These are phyloP conservation scores for Macrosiphum euphorbiae DNA, from an alignment of 2,888 invertebrate genomes.

Conservation along the genomic window DNA sequence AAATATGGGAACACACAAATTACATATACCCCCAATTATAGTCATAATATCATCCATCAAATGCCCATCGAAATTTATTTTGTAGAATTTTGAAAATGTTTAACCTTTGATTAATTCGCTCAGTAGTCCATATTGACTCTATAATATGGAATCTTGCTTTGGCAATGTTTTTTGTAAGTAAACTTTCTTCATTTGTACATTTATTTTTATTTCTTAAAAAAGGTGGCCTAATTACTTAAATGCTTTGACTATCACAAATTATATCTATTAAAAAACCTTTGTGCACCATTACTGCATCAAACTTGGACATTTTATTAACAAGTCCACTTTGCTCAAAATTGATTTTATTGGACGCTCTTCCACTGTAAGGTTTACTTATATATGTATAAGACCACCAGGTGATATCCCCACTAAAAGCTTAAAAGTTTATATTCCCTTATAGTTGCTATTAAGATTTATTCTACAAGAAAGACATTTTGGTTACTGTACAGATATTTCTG, in stretches of 20 bases:
- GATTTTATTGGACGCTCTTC: too few species aligned
- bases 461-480: too few species aligned
- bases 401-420: conserved; percentile 49
- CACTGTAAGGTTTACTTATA: too few species aligned
- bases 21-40: conserved; percentile 8
- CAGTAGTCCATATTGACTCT: too few species aligned
- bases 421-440: background rate
- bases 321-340: too few species aligned
- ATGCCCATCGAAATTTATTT: conserved; percentile 5
- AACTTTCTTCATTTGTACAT: background rate
- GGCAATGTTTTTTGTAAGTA: conserved; percentile 15
- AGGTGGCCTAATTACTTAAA: background rate
- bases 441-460: too few species aligned
- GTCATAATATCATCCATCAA: conserved; percentile 1
- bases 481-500: conserved; percentile 24
- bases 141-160: background rate
- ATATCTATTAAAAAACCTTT: too few species aligned
- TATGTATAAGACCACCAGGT: background rate
- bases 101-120: conserved; percentile 12
- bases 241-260: conserved; percentile 7
- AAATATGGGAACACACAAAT: too few species aligned
- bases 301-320: too few species aligned
- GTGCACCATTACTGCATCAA: too few species aligned
- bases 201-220: background rate
- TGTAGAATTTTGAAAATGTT: conserved; percentile 25